A percentile compares a stretch with the other conserved stretches of the same genome.
These are phyloP conservation scores for Steinernema carpocapsae DNA, from an alignment of 2,888 invertebrate genomes.

Conservation along the genomic window DNA sequence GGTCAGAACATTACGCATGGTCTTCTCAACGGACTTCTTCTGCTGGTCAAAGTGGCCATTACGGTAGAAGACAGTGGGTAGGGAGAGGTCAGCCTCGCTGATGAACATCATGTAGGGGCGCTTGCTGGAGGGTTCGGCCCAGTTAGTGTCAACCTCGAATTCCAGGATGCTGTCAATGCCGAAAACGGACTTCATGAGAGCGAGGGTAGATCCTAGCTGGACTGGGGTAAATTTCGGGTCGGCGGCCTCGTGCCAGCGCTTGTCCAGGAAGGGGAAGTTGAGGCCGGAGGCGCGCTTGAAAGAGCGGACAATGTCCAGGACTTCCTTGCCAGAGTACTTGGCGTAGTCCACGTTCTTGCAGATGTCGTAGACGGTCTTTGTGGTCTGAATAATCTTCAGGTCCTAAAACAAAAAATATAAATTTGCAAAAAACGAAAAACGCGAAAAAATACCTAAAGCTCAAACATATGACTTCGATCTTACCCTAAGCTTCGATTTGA, in stretches of 20 bases:
- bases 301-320: conserved; percentile 25
- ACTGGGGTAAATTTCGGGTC: conserved; percentile 29
- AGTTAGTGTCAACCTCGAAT: conserved; percentile 25
- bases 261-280: conserved; percentile 32
- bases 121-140: conserved; percentile 6
- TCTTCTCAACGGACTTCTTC: conserved; percentile 13
- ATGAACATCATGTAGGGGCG: conserved; percentile 23
- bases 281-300: conserved; percentile 32
- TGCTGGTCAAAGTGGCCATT: conserved; percentile 28
- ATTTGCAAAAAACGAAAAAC: no score
- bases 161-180: conserved; percentile 20
- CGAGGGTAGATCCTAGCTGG: conserved; percentile 14
- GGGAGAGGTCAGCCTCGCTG: conserved; percentile 16
- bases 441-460: no score
- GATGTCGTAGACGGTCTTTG: conserved; percentile 28
- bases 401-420: background rate
- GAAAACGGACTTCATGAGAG: conserved; percentile 29
- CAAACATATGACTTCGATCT: no score
- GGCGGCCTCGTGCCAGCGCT: conserved; percentile 33
- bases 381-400: conserved; percentile 10
- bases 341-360: conserved; percentile 13
- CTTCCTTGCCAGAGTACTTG: conserved; percentile 29
- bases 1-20: conserved; percentile 28
- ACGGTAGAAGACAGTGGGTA: conserved; percentile 31
- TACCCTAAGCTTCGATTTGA: no score